phyloP scores from a whole-genome alignment of 2,113 vertebrate genomes.

The Dipodomys merriami region DNA sequence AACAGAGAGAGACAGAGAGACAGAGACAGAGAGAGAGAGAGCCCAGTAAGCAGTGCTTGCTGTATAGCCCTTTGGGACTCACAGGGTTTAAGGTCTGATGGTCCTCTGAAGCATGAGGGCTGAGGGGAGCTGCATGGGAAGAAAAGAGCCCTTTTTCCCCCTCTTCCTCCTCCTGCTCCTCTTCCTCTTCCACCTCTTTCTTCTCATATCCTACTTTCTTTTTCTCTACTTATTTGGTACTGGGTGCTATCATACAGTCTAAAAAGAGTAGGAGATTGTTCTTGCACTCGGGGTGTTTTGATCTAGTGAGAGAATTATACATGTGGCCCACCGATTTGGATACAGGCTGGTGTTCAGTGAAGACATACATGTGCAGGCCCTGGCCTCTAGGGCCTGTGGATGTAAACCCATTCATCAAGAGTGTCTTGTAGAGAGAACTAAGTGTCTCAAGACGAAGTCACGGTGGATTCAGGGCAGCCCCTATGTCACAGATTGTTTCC shows the following conservation, averaged over 20 bases:
- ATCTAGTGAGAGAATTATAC: not conserved
- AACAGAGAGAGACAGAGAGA: no score
- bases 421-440: not conserved
- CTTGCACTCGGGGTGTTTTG: not conserved
- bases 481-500: not conserved
- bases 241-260: not conserved
- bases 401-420: slow-evolving; percentile 10
- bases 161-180: not conserved
- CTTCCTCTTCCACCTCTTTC: not conserved
- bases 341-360: not conserved
- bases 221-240: not conserved
- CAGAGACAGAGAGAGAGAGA: no score
- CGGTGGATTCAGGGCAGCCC: not conserved
- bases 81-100: not conserved
- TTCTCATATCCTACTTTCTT: not conserved
- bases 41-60: no score
- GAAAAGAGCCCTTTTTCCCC: not conserved
- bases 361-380: not conserved
- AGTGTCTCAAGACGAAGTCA: not conserved
- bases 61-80: not conserved
- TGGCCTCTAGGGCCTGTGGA: not conserved
- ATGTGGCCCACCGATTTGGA: not conserved
- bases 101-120: not conserved
- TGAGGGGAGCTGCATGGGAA: not conserved
- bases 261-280: not conserved